Percentiles rank a stretch among this genome's conserved stretches.
These are phyloP conservation scores for Caenorhabditis sulstoni DNA, from an alignment of 2,888 invertebrate genomes.

Conservation along the genomic window DNA sequence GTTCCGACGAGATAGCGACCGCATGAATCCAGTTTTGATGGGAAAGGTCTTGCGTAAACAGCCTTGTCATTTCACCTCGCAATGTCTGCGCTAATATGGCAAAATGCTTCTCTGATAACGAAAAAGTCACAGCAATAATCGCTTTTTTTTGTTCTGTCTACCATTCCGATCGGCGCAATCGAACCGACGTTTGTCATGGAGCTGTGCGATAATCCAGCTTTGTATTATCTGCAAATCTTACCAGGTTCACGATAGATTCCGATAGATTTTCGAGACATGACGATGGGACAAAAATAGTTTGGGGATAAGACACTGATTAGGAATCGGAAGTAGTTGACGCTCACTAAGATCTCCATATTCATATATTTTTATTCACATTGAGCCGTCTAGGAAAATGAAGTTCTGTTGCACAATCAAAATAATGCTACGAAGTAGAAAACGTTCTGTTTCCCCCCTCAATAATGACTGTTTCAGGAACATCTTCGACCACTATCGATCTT, in stretches of 20 bases:
- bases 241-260: slow-evolving; percentile 42
- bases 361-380: background rate
- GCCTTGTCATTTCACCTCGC: slow-evolving; percentile 56
- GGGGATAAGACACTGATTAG: slow-evolving; percentile 27
- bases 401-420: slow-evolving; percentile 38
- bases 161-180: slow-evolving; percentile 14
- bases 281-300: slow-evolving; percentile 27
- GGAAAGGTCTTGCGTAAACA: slow-evolving; percentile 59
- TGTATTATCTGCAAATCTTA: slow-evolving; percentile 59
- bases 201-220: slow-evolving; percentile 51
- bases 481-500: slow-evolving; percentile 61
- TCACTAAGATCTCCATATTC: background rate
- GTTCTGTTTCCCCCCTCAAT: background rate
- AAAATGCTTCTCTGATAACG: slow-evolving; percentile 58
- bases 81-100: slow-evolving; percentile 58
- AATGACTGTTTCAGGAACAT: slow-evolving; percentile 36
- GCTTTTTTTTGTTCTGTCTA: slow-evolving; percentile 56
- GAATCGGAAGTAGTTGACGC: slow-evolving; percentile 6
- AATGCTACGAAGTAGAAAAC: slow-evolving; percentile 9
- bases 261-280: background rate
- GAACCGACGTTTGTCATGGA: slow-evolving; percentile 26
- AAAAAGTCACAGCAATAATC: slow-evolving; percentile 55
- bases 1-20: slow-evolving; percentile 30
- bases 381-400: slow-evolving; percentile 12
- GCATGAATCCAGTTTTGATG: slow-evolving; percentile 56